Base-by-base conservation (phyloP, 2,888 invertebrate species). In the Cyclophora albipunctata region DNA sequence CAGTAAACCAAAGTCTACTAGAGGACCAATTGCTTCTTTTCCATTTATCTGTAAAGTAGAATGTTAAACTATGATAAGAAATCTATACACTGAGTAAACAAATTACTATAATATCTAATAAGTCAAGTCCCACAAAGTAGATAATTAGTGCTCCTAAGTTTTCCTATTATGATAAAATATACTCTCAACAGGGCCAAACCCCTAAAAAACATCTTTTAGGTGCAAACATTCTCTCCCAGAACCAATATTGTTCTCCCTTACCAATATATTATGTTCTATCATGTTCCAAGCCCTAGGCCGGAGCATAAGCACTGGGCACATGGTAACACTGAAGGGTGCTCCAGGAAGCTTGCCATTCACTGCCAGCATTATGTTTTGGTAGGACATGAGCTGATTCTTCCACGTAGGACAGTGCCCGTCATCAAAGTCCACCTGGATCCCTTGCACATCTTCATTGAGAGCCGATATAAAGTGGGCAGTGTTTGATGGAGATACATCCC, bases 211-310 rank as follows among this genome's bases (percentile, higher is more conserved):
- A 20, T 1, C 20, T 20, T 20, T 20, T 20, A 20, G 20, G 2
- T 20, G 20, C 20, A 20, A 20, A 20, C 20, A 20, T 20, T 20
- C 20, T 20, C 20, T 20, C 20, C 20, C 20, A 20, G 20, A 20
- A 20, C 20, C 20, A 20, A 20, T 20, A 20, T 20, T 20, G 20
- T 20, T 20, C 20, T 20, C 20, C 20, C 20, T 72, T 70, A 91
- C 91, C 77, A 91, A 75, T 61, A 92, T 85, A 66, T 92, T 91
- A 68, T 91, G 91, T 69, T 94, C 93, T 47, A 90, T 89, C 88
- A 94, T 92, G 74, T 94, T 93, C 93, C 93, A 94, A 44, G 93
- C 93, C 63, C 93, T 82, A 0, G 94, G 93, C 52, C 94, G 80
- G 6, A 94, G 73, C 90, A 93, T 91, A 50, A 93, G 72, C 4